Evolutionary conservation across 2,113 vertebrate species (phyloP).

Genomic region (Chaetorhynchus papuensis): DNA sequence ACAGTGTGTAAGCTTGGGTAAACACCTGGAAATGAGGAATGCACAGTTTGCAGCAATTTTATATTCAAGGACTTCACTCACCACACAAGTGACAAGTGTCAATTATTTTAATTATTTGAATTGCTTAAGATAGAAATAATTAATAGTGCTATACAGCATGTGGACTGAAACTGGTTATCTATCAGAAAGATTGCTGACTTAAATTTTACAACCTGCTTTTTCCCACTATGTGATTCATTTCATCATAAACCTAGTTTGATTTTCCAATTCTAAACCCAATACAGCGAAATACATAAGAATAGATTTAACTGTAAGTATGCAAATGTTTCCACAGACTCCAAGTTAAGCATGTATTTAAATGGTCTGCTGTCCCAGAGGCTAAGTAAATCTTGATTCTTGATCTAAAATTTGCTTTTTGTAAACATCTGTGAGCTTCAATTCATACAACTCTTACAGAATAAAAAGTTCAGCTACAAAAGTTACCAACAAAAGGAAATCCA

Average conservation of each 20-base stretch:
- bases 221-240: not conserved
- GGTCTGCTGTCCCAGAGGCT: not conserved
- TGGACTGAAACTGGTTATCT: not conserved
- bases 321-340: conserved; percentile 34
- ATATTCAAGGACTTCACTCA: not conserved
- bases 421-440: conserved; percentile 18
- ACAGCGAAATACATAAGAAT: not conserved
- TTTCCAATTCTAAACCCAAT: not conserved
- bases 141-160: not conserved
- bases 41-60: not conserved
- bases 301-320: conserved; percentile 2
- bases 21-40: not conserved
- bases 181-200: not conserved
- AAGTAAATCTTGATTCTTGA: conserved; percentile 28
- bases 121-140: not conserved
- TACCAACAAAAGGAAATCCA: conserved; percentile 32
- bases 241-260: not conserved
- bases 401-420: conserved; percentile 55
- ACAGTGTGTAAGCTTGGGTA: not conserved
- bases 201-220: not conserved
- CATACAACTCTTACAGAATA: not conserved
- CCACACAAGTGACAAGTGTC: not conserved
- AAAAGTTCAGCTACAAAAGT: conserved; percentile 43
- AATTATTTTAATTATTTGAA: not conserved
- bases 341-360: conserved; percentile 23